phyloP scores from a whole-genome alignment of 2,888 invertebrate genomes.

The Crossocerus cetratus region DNA sequence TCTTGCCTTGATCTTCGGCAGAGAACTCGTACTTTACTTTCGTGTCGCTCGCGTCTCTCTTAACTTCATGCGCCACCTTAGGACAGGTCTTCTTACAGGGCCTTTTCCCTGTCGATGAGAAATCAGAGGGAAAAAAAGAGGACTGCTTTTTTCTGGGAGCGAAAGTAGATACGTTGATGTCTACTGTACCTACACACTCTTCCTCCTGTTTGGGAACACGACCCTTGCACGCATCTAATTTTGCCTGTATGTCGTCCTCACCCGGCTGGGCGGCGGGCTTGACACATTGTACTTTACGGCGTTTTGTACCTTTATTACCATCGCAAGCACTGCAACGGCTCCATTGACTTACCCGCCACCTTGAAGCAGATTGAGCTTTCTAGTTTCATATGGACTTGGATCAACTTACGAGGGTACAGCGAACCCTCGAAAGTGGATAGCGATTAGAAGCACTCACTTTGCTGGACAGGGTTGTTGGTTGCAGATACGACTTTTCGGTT shows the following conservation, averaged over 20 bases:
- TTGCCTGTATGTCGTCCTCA: constrained; percentile 75
- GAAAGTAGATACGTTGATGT: too few species aligned
- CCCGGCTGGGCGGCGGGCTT: constrained; percentile 75
- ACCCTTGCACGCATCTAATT: constrained; percentile 64
- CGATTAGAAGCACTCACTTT: constrained; percentile 70
- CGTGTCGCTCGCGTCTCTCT: background rate
- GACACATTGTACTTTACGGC: constrained; percentile 78
- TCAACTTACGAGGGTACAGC: background rate
- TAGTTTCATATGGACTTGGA: background rate
- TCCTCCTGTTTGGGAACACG: constrained; percentile 61
- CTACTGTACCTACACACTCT: constrained; percentile 54
- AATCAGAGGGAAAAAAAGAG: background rate
- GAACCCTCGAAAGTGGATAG: background rate
- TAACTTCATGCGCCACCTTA: constrained; percentile 43
- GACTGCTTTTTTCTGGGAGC: background rate
- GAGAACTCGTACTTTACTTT: constrained; percentile 7
- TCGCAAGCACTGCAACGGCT: constrained; percentile 81
- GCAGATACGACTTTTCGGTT: constrained; percentile 75
- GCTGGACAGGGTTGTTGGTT: constrained; percentile 77
- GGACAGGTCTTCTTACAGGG: constrained; percentile 62
- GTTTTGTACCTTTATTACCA: constrained; percentile 76
- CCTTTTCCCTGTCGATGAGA: constrained; percentile 36
- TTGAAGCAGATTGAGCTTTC: constrained; percentile 56
- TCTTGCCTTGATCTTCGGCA: constrained; percentile 22
- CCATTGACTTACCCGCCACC: constrained; percentile 84